Percentiles rank a stretch among this genome's conserved stretches.
These are phyloP conservation scores for Sitophilus oryzae DNA, from an alignment of 1,140 invertebrate species.

Conservation along the genomic window DNA sequence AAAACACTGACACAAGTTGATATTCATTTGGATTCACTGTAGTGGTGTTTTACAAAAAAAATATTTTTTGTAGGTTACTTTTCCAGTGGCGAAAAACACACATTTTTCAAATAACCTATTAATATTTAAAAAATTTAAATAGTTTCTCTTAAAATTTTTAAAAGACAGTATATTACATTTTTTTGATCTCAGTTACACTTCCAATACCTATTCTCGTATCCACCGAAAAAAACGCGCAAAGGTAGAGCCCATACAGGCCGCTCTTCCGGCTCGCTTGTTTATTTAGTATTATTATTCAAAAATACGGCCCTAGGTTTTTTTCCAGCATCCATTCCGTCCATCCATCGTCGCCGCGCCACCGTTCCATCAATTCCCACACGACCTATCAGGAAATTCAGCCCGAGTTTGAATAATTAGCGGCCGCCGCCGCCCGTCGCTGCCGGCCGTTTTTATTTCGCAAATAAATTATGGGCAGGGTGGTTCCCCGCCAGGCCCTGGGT, in stretches of 20 bases:
- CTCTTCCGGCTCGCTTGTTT: constrained; percentile 2
- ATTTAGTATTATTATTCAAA: constrained; percentile 22
- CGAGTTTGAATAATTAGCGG: constrained; percentile 26
- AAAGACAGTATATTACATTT: too few relatives aligned
- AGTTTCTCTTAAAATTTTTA: too few relatives aligned
- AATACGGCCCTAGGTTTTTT: constrained; percentile 14
- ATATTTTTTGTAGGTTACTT: too few relatives aligned
- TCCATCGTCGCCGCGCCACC: neutral
- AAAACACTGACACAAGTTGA: too few relatives aligned
- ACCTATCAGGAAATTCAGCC: constrained; percentile 24
- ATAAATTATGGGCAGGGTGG: constrained; percentile 22
- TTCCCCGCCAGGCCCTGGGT: neutral
- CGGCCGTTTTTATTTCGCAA: constrained; percentile 27
- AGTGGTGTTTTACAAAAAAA: too few relatives aligned
- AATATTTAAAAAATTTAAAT: too few relatives aligned
- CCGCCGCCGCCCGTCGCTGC: constrained; percentile 17
- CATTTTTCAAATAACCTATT: too few relatives aligned
- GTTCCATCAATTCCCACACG: constrained; percentile 19
- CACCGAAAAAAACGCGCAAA: neutral
- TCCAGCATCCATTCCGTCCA: too few relatives aligned
- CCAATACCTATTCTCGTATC: neutral
- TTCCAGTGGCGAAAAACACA: too few relatives aligned
- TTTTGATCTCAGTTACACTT: too few relatives aligned
- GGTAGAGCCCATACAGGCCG: too few relatives aligned
- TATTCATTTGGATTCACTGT: too few relatives aligned